Percentiles rank a stretch among this genome's conserved stretches.
These are phyloP conservation scores for Cyphomyrmex costatus DNA, from an alignment of 1,140 invertebrate genomes.

Conservation along the genomic window DNA sequence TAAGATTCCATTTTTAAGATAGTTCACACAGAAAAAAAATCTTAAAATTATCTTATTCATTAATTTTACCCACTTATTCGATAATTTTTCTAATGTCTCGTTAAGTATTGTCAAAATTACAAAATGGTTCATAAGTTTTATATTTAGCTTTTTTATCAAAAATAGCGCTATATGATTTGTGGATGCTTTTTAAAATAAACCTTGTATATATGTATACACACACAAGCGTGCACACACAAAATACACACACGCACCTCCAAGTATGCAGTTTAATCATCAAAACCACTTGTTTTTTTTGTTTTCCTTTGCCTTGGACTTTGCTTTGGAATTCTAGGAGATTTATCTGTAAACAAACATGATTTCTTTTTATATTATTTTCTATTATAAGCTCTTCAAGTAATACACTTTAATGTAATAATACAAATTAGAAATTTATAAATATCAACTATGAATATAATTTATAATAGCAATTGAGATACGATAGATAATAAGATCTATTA, in stretches of 20 bases:
- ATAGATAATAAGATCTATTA: not conserved
- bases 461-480: not conserved
- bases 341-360: slow-evolving; percentile 83
- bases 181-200: no score
- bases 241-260: not conserved
- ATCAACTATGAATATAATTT: not conserved
- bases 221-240: no score
- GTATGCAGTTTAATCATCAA: slow-evolving; percentile 86
- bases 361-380: not conserved
- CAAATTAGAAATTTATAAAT: not conserved
- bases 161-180: no score
- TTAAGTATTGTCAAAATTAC: no score
- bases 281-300: slow-evolving; percentile 90
- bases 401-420: not conserved
- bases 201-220: no score
- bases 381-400: not conserved
- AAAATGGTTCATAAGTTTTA: no score
- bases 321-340: slow-evolving; percentile 88
- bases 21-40: no score
- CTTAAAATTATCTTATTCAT: no score
- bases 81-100: no score
- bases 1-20: no score
- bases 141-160: no score
- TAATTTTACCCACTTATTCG: no score
- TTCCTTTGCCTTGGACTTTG: slow-evolving; percentile 92